Conservation (phyloP, 92 coral and sea anemone species). For the Diadumene lineata region DNA sequence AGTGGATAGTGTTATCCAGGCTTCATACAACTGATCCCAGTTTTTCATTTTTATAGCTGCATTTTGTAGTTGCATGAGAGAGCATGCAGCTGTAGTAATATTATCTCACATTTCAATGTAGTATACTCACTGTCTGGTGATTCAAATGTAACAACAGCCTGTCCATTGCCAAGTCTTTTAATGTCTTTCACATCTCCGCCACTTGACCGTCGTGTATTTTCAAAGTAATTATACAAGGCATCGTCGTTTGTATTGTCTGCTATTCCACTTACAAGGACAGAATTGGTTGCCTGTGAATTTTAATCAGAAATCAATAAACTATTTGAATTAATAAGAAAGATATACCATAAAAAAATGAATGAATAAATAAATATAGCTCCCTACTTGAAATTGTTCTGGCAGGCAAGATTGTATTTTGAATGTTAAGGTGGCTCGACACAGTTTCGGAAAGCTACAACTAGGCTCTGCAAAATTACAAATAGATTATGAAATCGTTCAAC, state of each 20-base stretch:
- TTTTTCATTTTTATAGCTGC: too few relatives aligned
- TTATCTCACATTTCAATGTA: too few relatives aligned
- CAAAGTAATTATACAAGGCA: conserved; percentile 68
- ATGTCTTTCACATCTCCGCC: conserved; percentile 73
- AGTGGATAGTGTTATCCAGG: too few relatives aligned
- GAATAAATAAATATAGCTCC: too few relatives aligned
- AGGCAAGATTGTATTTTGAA: too few relatives aligned
- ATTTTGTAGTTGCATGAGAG: neutral
- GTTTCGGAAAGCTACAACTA: too few relatives aligned
- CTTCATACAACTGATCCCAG: too few relatives aligned
- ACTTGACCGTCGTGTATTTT: conserved; percentile 75
- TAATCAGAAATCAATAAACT: neutral
- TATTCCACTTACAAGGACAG: conserved; percentile 57
- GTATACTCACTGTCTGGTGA: conserved; percentile 48
- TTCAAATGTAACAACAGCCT: conserved; percentile 65
- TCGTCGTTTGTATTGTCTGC: conserved; percentile 50
- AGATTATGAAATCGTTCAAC: too few relatives aligned
- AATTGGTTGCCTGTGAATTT: neutral
- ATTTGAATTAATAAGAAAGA: neutral
- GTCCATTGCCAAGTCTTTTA: conserved; percentile 21
- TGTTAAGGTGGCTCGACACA: too few relatives aligned
- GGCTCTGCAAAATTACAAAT: too few relatives aligned
- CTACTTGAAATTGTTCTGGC: too few relatives aligned
- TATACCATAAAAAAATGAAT: too few relatives aligned
- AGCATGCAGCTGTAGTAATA: neutral